Evolutionary conservation across 1,140 invertebrate species (phyloP).

Genomic region (Phymorhynchus buccinoides): DNA sequence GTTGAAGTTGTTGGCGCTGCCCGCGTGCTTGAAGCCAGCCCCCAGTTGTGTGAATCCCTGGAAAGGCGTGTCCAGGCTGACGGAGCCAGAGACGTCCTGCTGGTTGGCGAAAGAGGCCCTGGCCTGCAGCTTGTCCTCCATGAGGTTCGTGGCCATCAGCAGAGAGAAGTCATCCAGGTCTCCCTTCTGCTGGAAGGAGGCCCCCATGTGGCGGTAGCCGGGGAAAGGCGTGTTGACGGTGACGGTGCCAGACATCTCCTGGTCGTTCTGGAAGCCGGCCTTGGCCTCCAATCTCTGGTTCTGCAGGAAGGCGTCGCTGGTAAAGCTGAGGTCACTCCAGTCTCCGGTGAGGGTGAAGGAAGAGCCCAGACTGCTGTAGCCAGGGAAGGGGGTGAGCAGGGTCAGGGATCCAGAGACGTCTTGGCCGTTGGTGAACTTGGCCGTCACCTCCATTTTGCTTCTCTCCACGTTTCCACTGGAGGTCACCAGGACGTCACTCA

Average conservation of each 20-base stretch:
- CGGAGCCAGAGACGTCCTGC: not conserved
- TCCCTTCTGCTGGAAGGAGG: not conserved
- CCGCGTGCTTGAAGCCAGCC: conserved; percentile 34
- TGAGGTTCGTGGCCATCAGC: conserved; percentile 13
- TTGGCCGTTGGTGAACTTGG: conserved; percentile 7
- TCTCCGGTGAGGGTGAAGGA: conserved; percentile 14
- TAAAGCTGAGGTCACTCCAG: too few relatives aligned
- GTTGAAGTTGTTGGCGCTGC: conserved; percentile 30
- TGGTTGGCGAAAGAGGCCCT: not conserved
- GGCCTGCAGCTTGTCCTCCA: conserved; percentile 10
- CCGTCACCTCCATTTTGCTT: not conserved
- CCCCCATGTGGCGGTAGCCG: conserved; percentile 1
- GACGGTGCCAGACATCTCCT: conserved; percentile 6
- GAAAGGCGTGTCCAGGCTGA: conserved; percentile 24
- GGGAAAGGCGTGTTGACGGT: conserved; percentile 21
- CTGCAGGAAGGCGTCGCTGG: not conserved
- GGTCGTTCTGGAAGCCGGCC: not conserved
- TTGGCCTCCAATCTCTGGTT: not conserved
- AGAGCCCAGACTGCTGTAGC: conserved; percentile 25
- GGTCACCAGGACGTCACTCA: not conserved
- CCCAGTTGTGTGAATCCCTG: conserved; percentile 31
- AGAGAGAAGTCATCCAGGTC: not conserved
- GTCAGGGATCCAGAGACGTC: not conserved
- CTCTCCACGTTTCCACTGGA: not conserved
- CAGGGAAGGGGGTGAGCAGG: conserved; percentile 19